Evolutionary conservation across 2,888 invertebrate genomes (phyloP), one percentile per base, ranked within the genome.

Genomic region (Dolichopus griseipennis): DNA sequence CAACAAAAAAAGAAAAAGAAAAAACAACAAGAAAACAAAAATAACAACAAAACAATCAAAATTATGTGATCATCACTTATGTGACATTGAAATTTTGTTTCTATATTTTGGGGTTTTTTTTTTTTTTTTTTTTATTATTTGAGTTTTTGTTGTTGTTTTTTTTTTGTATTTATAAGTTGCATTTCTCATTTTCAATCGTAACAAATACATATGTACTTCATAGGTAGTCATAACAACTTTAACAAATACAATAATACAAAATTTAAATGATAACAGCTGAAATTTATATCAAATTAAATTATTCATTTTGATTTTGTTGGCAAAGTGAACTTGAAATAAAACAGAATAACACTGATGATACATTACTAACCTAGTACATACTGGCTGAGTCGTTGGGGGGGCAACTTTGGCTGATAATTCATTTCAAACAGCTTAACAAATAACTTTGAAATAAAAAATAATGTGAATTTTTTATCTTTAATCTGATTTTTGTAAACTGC

Each of bases 1-100:
- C 2, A 52, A 52, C 15, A 41, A 41, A 52, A 52, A 18, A 52
- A 7, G n/a, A 5, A 52, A 52, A 2, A 18, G 18, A 1, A 52
- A 52, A 52, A 52, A 52, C 52, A 52, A 52, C 52, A 52, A 52
- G 12, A 6, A 18, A 18, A 52, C 2, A 52, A 52, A 52, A 52
- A 52, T 15, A 43, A 52, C n/a, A 52, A 52, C 1, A 52, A 9
- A 7, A 52, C 52, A 52, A 18, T 52, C 8, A 52, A 52, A 52
- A 52, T 52, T 52, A 52, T 52, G 52, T 52, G 52, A 52, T 52
- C 52, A 52, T 52, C 52, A 52, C 52, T 52, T 52, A 52, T 52
- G 15, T 52, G 52, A 52, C 52, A 52, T 52, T 52, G 52, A 52
- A 52, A 52, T 52, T 52, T 52, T 52, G 43, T 43, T 43, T 43